Percentiles rank a stretch among this genome's conserved stretches.
Evolutionary conservation across 2,113 vertebrate genomes (phyloP).

Genomic region (Epinephelus fuscoguttatus): DNA sequence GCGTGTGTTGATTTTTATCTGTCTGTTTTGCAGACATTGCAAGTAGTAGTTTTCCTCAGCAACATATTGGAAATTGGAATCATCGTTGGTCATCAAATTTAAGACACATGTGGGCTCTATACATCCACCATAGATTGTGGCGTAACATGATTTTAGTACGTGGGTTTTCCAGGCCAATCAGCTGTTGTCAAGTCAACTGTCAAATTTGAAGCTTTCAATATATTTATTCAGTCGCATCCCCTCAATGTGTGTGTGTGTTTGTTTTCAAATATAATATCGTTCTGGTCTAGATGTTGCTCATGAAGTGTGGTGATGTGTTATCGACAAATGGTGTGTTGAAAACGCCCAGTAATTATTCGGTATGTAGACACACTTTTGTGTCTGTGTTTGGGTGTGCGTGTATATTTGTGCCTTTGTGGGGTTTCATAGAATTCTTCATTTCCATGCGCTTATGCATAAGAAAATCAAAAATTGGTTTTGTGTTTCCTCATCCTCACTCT

Average conservation of each 20-base stretch:
- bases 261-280: constrained; percentile 23
- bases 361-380: constrained; percentile 17
- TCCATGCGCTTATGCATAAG: background rate
- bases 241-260: constrained; percentile 5
- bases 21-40: constrained; percentile 34
- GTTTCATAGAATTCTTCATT: constrained; percentile 25
- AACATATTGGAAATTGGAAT: constrained; percentile 40
- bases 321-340: constrained; percentile 60
- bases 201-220: constrained; percentile 47
- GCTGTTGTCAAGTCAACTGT: constrained; percentile 43
- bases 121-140: background rate
- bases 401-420: background rate
- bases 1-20: constrained; percentile 43
- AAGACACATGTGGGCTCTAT: constrained; percentile 1
- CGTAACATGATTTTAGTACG: constrained; percentile 14
- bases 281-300: constrained; percentile 66
- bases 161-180: constrained; percentile 30
- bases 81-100: constrained; percentile 27
- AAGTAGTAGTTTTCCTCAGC: constrained; percentile 30
- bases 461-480: constrained; percentile 30
- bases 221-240: constrained; percentile 32
- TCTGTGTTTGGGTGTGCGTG: background rate
- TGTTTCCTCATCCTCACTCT: constrained; percentile 32
- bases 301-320: constrained; percentile 71
- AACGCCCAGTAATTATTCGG: constrained; percentile 45